Conservation (phyloP, 2,888 invertebrate species). For the Drosophila anceps region DNA sequence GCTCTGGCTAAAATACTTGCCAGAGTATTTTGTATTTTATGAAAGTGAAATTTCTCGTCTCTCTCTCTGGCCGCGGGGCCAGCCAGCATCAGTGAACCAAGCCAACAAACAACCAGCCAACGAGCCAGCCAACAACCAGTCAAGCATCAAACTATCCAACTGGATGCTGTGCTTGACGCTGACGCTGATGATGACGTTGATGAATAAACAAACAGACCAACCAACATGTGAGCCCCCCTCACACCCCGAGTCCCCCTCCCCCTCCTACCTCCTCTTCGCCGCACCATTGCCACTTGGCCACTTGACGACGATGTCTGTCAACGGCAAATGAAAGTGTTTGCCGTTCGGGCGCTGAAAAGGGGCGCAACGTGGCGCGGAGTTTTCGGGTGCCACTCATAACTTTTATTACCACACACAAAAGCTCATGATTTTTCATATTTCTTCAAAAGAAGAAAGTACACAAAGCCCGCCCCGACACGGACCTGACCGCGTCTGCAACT, state of each 20-base stretch:
- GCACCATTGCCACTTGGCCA: slow-evolving; percentile 45
- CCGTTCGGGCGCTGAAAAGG: slow-evolving; percentile 57
- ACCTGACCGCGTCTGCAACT: slow-evolving; percentile 13
- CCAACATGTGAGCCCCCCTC: slow-evolving; percentile 46
- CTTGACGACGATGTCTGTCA: slow-evolving; percentile 76
- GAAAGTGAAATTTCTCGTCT: slow-evolving; percentile 65
- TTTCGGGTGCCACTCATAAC: slow-evolving; percentile 78
- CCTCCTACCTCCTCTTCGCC: not conserved
- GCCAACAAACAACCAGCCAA: slow-evolving; percentile 22
- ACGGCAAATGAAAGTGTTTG: slow-evolving; percentile 79
- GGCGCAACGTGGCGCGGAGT: slow-evolving; percentile 43
- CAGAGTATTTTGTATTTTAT: slow-evolving; percentile 58
- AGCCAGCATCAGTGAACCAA: slow-evolving; percentile 54
- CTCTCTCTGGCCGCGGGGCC: slow-evolving; percentile 52
- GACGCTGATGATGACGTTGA: slow-evolving; percentile 68
- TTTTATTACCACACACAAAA: slow-evolving; percentile 77
- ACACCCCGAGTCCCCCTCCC: too few species aligned
- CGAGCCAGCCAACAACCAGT: slow-evolving; percentile 17
- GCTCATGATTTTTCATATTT: slow-evolving; percentile 65
- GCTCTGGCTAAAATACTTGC: slow-evolving; percentile 51
- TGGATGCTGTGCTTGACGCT: slow-evolving; percentile 64
- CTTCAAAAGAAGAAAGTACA: slow-evolving; percentile 53
- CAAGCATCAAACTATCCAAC: slow-evolving; percentile 43
- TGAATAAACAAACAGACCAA: slow-evolving; percentile 65
- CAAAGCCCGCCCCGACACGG: slow-evolving; percentile 18